Evolutionary conservation across 2,113 vertebrate species (phyloP).

Genomic region (Eleginops maclovinus): DNA sequence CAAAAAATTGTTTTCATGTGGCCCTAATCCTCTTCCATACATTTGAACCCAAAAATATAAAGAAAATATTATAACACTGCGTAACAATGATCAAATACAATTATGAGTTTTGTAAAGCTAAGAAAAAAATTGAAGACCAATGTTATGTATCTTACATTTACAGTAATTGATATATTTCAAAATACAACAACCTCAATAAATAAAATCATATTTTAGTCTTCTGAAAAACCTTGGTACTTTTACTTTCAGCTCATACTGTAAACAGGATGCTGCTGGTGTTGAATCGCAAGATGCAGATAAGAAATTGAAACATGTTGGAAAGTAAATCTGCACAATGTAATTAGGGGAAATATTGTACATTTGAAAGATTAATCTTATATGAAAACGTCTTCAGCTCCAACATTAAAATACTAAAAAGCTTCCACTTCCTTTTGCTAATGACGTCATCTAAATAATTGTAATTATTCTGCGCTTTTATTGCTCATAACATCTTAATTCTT

Average conservation of each 20-base stretch:
- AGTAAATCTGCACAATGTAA: no score
- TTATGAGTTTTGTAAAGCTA: not conserved
- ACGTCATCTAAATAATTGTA: not conserved
- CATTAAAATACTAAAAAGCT: not conserved
- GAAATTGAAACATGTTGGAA: not conserved
- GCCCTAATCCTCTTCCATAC: no score
- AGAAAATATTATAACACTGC: not conserved
- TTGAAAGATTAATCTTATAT: not conserved
- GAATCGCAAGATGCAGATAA: not conserved
- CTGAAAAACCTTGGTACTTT: not conserved
- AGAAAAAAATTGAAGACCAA: not conserved
- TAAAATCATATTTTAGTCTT: not conserved
- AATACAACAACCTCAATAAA: no score
- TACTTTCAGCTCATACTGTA: not conserved
- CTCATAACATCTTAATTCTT: not conserved
- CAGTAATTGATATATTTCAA: not conserved
- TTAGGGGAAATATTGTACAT: not conserved
- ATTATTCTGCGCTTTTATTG: not conserved
- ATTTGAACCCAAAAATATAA: no score
- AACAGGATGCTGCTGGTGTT: not conserved
- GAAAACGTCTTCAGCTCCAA: not conserved
- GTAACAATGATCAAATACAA: not conserved
- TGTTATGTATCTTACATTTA: not conserved
- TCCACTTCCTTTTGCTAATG: not conserved
- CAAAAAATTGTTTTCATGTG: no score